Conservation (phyloP, 2,113 vertebrate species). For the Chiloscyllium plagiosum region DNA sequence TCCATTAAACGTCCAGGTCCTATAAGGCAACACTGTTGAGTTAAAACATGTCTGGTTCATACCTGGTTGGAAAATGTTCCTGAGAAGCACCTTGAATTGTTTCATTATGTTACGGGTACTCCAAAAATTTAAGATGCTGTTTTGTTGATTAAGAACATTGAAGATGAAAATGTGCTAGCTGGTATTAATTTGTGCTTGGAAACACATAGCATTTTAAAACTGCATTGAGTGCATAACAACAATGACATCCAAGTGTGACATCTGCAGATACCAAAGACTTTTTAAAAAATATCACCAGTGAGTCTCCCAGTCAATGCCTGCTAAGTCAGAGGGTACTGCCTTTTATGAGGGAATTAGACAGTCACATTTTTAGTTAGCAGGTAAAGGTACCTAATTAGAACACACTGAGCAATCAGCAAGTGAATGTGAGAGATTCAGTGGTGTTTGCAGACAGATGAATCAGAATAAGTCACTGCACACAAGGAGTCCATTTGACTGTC, state of each 20-base stretch:
- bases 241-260: not conserved
- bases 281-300: not conserved
- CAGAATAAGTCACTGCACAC: not conserved
- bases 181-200: not conserved
- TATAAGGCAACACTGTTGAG: not conserved
- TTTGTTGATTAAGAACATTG: not conserved
- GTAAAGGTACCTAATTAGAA: not conserved
- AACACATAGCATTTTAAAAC: not conserved
- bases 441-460: not conserved
- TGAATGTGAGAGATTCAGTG: not conserved
- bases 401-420: not conserved
- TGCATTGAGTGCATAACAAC: not conserved
- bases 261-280: not conserved
- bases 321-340: not conserved
- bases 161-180: not conserved
- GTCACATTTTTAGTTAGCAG: not conserved
- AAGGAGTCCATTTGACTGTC: not conserved
- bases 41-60: not conserved
- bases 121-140: no score
- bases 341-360: not conserved
- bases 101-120: no score
- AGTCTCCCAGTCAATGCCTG: not conserved
- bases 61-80: not conserved
- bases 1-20: not conserved
- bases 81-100: no score